These are phyloP conservation scores for Porites australiensis DNA, from an alignment of 64 coral and sea anemone genomes.

Conservation along the genomic window DNA sequence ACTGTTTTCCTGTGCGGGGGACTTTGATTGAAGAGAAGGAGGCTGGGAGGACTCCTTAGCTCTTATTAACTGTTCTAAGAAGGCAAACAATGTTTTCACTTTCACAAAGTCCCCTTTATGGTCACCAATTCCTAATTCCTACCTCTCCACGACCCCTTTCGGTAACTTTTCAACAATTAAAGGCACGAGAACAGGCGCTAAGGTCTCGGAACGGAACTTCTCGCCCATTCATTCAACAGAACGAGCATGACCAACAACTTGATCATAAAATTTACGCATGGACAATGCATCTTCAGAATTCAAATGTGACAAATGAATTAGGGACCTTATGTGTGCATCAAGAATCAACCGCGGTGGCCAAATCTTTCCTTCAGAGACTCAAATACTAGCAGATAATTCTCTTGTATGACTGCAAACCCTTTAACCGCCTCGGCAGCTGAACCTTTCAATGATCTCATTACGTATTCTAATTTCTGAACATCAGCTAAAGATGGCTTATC, in stretches of 20 bases:
- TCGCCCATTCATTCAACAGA: too few relatives aligned
- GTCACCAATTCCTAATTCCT: too few relatives aligned
- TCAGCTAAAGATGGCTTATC: not conserved
- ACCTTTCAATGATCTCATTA: not conserved
- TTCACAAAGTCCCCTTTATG: not conserved
- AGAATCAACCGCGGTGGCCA: not conserved
- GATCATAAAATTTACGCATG: too few relatives aligned
- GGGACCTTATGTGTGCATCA: too few relatives aligned
- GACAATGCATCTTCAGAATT: not conserved
- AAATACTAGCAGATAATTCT: conserved; percentile 1
- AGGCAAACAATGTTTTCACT: conserved; percentile 25
- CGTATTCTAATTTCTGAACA: not conserved
- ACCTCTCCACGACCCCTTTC: too few relatives aligned
- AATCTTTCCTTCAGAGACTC: not conserved
- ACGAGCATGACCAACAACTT: too few relatives aligned
- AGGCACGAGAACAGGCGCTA: not conserved
- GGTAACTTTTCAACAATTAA: too few relatives aligned
- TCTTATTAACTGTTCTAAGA: not conserved
- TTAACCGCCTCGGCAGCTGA: not conserved
- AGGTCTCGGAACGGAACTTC: too few relatives aligned
- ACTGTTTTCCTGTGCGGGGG: not conserved
- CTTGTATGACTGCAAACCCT: not conserved
- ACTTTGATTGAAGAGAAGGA: not conserved
- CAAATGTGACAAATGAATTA: conserved; percentile 3
- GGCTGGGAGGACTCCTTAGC: conserved; percentile 13